Conservation (phyloP, 2,888 invertebrate genomes). For the Eupeodes latifasciatus region DNA sequence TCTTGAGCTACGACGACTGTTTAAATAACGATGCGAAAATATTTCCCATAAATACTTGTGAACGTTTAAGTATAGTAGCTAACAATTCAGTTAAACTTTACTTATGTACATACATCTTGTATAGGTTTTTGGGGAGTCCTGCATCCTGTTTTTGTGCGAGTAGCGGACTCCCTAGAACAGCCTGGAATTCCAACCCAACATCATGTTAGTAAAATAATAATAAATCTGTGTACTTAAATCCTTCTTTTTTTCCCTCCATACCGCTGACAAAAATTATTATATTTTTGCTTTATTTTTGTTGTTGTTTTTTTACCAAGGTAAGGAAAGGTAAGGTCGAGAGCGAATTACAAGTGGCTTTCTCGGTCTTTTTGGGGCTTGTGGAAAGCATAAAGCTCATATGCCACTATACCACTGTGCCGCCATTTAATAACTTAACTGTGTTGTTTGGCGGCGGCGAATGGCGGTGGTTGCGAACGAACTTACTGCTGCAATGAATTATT, state of each 20-base stretch:
- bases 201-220: slow-evolving; percentile 64
- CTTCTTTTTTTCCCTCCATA: slow-evolving; percentile 36
- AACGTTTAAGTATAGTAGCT: neutral
- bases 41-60: slow-evolving; percentile 41
- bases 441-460: slow-evolving; percentile 12
- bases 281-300: slow-evolving; percentile 33
- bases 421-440: slow-evolving; percentile 75
- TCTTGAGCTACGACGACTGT: neutral
- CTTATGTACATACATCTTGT: neutral
- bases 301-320: neutral
- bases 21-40: slow-evolving; percentile 70
- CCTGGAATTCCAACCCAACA: neutral
- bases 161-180: neutral
- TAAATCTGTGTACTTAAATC: slow-evolving; percentile 70
- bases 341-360: slow-evolving; percentile 75
- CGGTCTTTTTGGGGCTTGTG: slow-evolving; percentile 56
- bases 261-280: slow-evolving; percentile 59
- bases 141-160: neutral
- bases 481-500: slow-evolving; percentile 74
- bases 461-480: slow-evolving; percentile 33
- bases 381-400: slow-evolving; percentile 6
- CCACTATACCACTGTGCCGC: slow-evolving; percentile 48
- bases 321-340: slow-evolving; percentile 62
- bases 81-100: slow-evolving; percentile 45
- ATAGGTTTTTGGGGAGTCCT: slow-evolving; percentile 37